Evolutionary conservation across 2,113 vertebrate species (phyloP).

Genomic region (Spermophilus dauricus): DNA sequence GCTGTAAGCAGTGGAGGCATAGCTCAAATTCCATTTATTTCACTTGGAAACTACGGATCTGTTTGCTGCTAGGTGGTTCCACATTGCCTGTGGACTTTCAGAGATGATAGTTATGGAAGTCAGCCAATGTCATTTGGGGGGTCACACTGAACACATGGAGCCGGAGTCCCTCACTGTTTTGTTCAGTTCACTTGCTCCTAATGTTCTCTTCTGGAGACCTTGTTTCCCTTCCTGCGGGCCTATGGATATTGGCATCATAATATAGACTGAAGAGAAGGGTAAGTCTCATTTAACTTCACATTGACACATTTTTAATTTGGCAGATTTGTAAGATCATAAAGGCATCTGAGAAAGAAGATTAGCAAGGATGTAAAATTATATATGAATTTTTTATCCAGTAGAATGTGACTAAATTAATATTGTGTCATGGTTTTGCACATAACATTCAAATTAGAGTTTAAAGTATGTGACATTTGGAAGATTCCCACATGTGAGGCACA

Average conservation of each 20-base stretch:
- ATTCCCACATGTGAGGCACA: background rate
- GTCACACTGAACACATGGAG: background rate
- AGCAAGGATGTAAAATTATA: background rate
- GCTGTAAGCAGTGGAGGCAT: background rate
- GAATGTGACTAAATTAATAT: conserved; percentile 11
- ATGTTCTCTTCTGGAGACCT: background rate
- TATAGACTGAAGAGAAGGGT: background rate
- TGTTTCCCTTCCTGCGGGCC: background rate
- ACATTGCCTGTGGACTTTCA: background rate
- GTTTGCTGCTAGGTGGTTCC: background rate
- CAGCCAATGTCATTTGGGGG: background rate
- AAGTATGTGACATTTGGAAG: conserved; percentile 11
- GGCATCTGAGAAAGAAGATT: background rate
- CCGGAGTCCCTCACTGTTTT: background rate
- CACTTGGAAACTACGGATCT: background rate
- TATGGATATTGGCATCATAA: background rate
- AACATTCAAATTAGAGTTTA: conserved; percentile 3
- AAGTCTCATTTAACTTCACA: background rate
- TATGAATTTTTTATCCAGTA: background rate
- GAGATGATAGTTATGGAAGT: background rate
- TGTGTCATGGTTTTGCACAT: background rate
- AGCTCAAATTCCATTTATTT: background rate
- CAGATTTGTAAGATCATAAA: conserved; percentile 11
- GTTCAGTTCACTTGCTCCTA: background rate
- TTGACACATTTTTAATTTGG: background rate